phyloP scores from a whole-genome alignment of 2,797 vertebrate genomes.

The Thaleichthys pacificus region DNA sequence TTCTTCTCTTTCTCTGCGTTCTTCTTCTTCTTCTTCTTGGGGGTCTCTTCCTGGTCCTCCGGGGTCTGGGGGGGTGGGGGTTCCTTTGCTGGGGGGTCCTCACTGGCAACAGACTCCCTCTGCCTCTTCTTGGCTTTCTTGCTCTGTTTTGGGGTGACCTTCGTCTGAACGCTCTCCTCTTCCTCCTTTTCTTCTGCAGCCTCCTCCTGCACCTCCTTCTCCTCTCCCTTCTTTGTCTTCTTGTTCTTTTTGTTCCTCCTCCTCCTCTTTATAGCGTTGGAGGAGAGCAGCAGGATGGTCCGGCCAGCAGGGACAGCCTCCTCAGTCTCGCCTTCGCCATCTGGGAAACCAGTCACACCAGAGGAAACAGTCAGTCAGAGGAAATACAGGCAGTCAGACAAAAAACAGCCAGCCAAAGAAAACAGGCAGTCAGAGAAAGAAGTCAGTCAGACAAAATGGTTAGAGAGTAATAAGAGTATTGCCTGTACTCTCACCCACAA shows the following conservation, averaged over 20 bases:
- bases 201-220: conserved; percentile 25
- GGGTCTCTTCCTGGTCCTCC: conserved; percentile 2
- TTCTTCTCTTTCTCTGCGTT: background rate
- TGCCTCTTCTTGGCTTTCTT: conserved; percentile 30
- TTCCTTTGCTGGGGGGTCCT: background rate
- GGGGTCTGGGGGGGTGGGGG: background rate
- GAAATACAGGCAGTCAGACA: background rate
- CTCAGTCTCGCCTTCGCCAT: conserved; percentile 1
- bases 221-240: conserved; percentile 20
- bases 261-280: conserved; percentile 44
- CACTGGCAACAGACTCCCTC: background rate
- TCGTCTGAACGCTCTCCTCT: conserved; percentile 11
- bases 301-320: conserved; percentile 17
- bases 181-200: conserved; percentile 28
- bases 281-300: background rate
- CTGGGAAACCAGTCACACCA: background rate
- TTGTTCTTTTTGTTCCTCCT: conserved; percentile 32
- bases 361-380: background rate
- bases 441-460: background rate
- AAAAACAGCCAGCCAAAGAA: background rate
- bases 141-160: background rate
- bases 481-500: background rate
- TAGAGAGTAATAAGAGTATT: background rate
- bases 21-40: conserved; percentile 8
- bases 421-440: background rate